These are phyloP conservation scores for Cyclina sinensis DNA, from an alignment of 1,140 invertebrate species.

Conservation along the genomic window DNA sequence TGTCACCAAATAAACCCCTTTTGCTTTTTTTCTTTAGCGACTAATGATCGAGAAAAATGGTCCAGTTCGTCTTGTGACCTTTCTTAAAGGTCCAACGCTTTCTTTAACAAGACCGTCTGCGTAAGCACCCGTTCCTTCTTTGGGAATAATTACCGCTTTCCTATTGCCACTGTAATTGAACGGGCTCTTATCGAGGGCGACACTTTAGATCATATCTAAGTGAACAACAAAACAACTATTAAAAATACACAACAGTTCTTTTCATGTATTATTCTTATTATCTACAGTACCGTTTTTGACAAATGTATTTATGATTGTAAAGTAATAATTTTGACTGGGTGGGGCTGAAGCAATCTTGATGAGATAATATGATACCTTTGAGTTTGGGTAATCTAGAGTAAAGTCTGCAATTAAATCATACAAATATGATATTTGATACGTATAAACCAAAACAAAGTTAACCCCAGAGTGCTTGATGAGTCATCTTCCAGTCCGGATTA, in stretches of 20 bases:
- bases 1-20: neutral
- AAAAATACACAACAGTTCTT: neutral
- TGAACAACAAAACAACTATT: neutral
- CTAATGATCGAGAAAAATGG: conserved; percentile 20
- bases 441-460: conserved; percentile 20
- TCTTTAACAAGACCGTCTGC: neutral
- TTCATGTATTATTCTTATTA: neutral
- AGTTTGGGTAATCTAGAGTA: conserved; percentile 5
- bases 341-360: neutral
- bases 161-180: neutral
- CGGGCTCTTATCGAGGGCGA: neutral
- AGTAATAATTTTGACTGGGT: neutral
- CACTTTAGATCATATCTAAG: conserved; percentile 10
- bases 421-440: neutral
- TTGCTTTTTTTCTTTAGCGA: neutral
- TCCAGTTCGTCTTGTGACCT: conserved; percentile 3
- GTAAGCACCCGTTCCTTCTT: neutral
- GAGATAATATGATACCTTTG: neutral
- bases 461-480: neutral
- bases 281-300: neutral
- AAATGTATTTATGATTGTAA: conserved; percentile 6
- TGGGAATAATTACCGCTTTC: neutral
- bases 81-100: neutral
- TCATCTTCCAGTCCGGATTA: neutral
- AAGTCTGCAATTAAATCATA: conserved; percentile 19